Evolutionary conservation across 2,888 invertebrate genomes (phyloP).

Genomic region (Orthosia cruda): DNA sequence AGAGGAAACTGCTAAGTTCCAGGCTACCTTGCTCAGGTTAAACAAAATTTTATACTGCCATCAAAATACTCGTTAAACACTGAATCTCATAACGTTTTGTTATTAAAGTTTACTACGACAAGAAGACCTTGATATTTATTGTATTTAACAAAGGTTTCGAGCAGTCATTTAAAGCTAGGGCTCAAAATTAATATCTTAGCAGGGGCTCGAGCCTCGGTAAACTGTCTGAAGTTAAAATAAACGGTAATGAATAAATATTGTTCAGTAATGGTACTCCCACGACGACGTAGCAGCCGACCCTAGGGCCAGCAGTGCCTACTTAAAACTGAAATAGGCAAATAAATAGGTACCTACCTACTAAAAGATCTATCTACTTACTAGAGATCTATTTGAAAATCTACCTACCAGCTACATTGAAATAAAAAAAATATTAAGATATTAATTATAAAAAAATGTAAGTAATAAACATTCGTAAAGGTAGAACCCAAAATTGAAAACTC

Average conservation of each 20-base stretch:
- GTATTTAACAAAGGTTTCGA: slow-evolving; percentile 52
- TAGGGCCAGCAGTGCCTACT: not conserved
- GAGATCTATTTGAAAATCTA: not conserved
- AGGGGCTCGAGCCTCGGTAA: slow-evolving; percentile 52
- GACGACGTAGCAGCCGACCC: not conserved
- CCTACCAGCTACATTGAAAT: not conserved
- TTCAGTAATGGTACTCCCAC: slow-evolving; percentile 21
- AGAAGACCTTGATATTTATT: slow-evolving; percentile 21
- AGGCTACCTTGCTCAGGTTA: slow-evolving; percentile 41
- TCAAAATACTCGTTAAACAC: slow-evolving; percentile 46
- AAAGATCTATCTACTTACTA: not conserved
- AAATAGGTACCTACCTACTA: not conserved
- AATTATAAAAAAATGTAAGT: not conserved
- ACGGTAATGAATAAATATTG: slow-evolving; percentile 62
- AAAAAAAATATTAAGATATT: not conserved
- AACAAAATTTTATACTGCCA: slow-evolving; percentile 32
- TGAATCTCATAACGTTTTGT: slow-evolving; percentile 43
- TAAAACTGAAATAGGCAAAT: not conserved
- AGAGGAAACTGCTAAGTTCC: slow-evolving; percentile 36
- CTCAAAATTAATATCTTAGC: slow-evolving; percentile 60
- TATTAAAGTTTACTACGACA: slow-evolving; percentile 53
- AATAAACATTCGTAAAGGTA: not conserved
- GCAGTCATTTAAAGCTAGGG: slow-evolving; percentile 44
- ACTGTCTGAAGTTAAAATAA: slow-evolving; percentile 55
- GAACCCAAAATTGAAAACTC: not conserved